A percentile compares a stretch with the other conserved stretches of the same genome.
Conservation (phyloP, 2,888 invertebrate species). For the Heteropelma amictum region DNA sequence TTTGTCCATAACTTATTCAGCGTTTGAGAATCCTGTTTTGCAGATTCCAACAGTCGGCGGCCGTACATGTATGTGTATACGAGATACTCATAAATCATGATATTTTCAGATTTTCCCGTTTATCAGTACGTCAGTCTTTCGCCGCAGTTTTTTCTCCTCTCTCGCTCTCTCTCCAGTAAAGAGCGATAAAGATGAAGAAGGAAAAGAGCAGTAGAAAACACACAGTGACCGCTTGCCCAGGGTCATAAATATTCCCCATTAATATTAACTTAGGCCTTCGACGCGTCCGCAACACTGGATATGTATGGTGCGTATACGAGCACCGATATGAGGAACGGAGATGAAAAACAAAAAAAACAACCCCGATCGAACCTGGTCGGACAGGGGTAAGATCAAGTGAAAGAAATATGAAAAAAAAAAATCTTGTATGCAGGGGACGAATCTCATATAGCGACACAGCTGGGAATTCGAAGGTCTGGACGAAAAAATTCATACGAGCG, state of each 20-base stretch:
- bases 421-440: slow-evolving; percentile 76
- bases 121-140: slow-evolving; percentile 66
- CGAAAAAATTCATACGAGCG: slow-evolving; percentile 73
- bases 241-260: slow-evolving; percentile 78
- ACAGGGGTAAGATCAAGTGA: slow-evolving; percentile 42
- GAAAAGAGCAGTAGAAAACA: no score
- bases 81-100: slow-evolving; percentile 72
- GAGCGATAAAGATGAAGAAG: no score
- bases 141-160: no score
- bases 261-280: slow-evolving; percentile 77
- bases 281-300: slow-evolving; percentile 32
- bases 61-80: slow-evolving; percentile 13
- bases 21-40: slow-evolving; percentile 67
- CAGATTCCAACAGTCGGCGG: slow-evolving; percentile 12
- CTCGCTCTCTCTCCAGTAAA: neutral
- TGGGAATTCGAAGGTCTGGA: slow-evolving; percentile 72
- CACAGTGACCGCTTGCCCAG: slow-evolving; percentile 70
- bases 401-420: slow-evolving; percentile 63
- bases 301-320: slow-evolving; percentile 18
- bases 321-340: slow-evolving; percentile 30
- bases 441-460: slow-evolving; percentile 75
- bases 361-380: slow-evolving; percentile 50
- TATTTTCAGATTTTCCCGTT: slow-evolving; percentile 76
- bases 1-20: slow-evolving; percentile 71
- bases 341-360: slow-evolving; percentile 32